Evolutionary conservation across 1,140 invertebrate species (phyloP).

Genomic region (Eufriesea mexicana): DNA sequence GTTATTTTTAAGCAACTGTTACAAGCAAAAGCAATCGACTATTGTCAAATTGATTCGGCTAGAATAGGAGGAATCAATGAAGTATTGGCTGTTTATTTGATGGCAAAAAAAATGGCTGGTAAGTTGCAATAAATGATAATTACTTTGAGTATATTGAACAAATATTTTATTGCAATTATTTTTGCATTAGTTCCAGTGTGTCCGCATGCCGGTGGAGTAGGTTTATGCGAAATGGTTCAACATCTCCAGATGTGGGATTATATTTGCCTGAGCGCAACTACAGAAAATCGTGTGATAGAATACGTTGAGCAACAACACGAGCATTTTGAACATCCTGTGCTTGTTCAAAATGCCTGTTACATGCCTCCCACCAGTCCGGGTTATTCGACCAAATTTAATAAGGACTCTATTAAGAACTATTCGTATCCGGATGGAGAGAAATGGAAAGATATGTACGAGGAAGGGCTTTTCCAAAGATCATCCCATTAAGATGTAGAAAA

Average conservation of each 20-base stretch:
- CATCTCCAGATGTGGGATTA: constrained; percentile 96
- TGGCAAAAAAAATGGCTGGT: constrained; percentile 91
- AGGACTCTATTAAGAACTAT: constrained; percentile 86
- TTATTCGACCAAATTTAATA: constrained; percentile 90
- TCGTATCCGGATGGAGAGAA: constrained; percentile 89
- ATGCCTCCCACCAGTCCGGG: constrained; percentile 88
- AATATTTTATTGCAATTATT: constrained; percentile 19
- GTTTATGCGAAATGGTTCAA: constrained; percentile 96
- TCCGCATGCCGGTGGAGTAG: constrained; percentile 96
- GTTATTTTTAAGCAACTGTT: constrained; percentile 97
- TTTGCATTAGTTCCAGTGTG: constrained; percentile 91
- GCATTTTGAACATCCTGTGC: constrained; percentile 90
- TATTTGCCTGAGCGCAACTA: constrained; percentile 87
- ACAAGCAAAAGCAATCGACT: constrained; percentile 90
- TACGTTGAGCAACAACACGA: constrained; percentile 95
- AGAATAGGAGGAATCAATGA: constrained; percentile 95
- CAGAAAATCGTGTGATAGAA: constrained; percentile 90
- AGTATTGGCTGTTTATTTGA: constrained; percentile 92
- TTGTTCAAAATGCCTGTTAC: constrained; percentile 88
- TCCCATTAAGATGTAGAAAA: neutral
- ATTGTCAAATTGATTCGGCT: constrained; percentile 95
- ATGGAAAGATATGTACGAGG: constrained; percentile 87
- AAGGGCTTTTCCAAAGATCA: constrained; percentile 77
- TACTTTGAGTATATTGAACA: neutral
- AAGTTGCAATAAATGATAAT: constrained; percentile 48